Conservation (phyloP, 2,113 vertebrate genomes). For the Platichthys stellatus region DNA sequence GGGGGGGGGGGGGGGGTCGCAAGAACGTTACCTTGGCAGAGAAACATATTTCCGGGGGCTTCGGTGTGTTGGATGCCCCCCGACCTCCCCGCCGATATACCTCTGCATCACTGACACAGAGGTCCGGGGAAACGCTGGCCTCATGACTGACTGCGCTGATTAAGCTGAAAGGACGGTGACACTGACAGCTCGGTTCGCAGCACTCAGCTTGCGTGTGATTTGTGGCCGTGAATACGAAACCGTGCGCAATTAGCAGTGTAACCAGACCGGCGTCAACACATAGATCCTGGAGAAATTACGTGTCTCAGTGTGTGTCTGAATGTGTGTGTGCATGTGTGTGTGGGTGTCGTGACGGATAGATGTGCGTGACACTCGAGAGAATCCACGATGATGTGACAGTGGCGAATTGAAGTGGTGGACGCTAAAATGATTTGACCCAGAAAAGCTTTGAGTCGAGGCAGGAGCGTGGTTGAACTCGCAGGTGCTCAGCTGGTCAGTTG, state of each 20-base stretch:
- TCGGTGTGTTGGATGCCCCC: slow-evolving; percentile 11
- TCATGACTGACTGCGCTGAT: slow-evolving; percentile 8
- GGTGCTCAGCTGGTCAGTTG: slow-evolving; percentile 52
- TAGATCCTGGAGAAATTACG: slow-evolving; percentile 23
- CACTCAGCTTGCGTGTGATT: slow-evolving; percentile 3
- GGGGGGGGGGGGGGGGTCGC: no score
- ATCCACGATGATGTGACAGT: slow-evolving; percentile 65
- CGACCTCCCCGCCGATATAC: background rate
- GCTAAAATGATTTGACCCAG: slow-evolving; percentile 72
- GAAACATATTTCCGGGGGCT: slow-evolving; percentile 2
- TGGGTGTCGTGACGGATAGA: slow-evolving; percentile 24
- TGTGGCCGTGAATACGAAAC: slow-evolving; percentile 31
- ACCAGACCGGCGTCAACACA: slow-evolving; percentile 37
- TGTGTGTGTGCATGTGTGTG: background rate
- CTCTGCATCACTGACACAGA: slow-evolving; percentile 32
- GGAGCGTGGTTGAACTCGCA: slow-evolving; percentile 43
- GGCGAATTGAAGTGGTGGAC: slow-evolving; percentile 66
- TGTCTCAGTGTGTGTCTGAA: background rate
- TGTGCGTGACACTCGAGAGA: slow-evolving; percentile 40
- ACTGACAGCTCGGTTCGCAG: slow-evolving; percentile 25
- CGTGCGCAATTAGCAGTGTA: slow-evolving; percentile 38
- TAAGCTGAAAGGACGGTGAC: slow-evolving; percentile 4
- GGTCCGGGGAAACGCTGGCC: slow-evolving; percentile 4
- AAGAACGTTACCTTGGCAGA: background rate
- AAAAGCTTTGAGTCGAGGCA: slow-evolving; percentile 59